Evolutionary conservation across 2,888 invertebrate species (phyloP).

Genomic region (Odontothrips loti): DNA sequence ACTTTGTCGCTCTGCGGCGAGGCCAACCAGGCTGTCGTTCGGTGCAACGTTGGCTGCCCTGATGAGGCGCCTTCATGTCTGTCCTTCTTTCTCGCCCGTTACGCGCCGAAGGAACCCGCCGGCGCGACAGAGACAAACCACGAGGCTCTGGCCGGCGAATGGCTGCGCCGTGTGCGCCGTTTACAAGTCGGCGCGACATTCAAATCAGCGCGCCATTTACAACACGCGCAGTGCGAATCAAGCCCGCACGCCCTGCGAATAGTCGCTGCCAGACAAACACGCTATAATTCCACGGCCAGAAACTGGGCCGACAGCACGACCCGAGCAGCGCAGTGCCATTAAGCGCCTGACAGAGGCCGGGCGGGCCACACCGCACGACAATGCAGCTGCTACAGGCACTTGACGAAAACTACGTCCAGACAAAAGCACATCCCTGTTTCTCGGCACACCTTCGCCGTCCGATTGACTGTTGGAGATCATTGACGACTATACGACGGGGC

Average conservation of each 20-base stretch:
- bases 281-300: slow-evolving; percentile 1
- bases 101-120: too few species aligned
- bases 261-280: neutral
- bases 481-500: neutral
- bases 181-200: neutral
- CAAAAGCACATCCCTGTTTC: neutral
- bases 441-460: neutral
- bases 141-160: neutral
- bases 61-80: neutral
- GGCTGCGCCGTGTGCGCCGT: neutral
- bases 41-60: neutral
- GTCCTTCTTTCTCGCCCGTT: too few species aligned
- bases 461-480: neutral
- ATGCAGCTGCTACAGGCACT: neutral
- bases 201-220: neutral
- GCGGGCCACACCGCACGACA: too few species aligned
- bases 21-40: neutral
- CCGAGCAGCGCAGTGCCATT: neutral
- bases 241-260: too few species aligned
- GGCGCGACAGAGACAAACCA: neutral
- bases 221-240: too few species aligned
- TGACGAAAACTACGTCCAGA: neutral
- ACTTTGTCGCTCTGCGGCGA: neutral
- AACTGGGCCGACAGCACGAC: neutral
- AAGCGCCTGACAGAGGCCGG: too few species aligned